Evolutionary conservation across 1,140 invertebrate species (phyloP).

Genomic region (Cotesia typhae): DNA sequence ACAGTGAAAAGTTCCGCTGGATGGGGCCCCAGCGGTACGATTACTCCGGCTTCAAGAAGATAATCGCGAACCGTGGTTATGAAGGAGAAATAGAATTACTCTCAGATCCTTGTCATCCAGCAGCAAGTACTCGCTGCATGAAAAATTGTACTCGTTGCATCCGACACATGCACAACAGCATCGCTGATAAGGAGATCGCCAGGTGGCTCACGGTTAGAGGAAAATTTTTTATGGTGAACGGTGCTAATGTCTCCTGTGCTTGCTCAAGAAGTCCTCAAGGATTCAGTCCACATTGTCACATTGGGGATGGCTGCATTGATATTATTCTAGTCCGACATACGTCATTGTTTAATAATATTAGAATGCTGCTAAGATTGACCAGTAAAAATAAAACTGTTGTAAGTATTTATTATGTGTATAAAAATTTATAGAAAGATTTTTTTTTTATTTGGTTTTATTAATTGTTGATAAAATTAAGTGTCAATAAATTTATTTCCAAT

Average conservation of each 20-base stretch:
- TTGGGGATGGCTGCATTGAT: slow-evolving; percentile 84
- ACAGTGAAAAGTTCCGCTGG: slow-evolving; percentile 86
- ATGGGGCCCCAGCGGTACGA: slow-evolving; percentile 90
- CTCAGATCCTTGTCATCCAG: slow-evolving; percentile 63
- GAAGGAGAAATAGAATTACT: slow-evolving; percentile 74
- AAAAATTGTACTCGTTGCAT: slow-evolving; percentile 63
- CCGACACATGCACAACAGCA: slow-evolving; percentile 48
- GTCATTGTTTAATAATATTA: slow-evolving; percentile 77
- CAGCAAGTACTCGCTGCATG: slow-evolving; percentile 60
- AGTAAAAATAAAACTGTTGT: slow-evolving; percentile 71
- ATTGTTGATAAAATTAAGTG: slow-evolving; percentile 12
- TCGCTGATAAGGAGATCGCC: slow-evolving; percentile 40
- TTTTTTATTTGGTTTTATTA: slow-evolving; percentile 16
- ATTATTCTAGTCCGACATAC: slow-evolving; percentile 81
- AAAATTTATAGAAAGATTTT: too few species aligned
- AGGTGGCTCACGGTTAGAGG: slow-evolving; percentile 74
- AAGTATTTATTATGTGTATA: slow-evolving; percentile 37
- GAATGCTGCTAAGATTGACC: slow-evolving; percentile 72
- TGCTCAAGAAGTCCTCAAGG: slow-evolving; percentile 79
- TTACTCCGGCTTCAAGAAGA: slow-evolving; percentile 81
- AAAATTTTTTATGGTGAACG: slow-evolving; percentile 81
- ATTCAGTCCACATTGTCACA: slow-evolving; percentile 80
- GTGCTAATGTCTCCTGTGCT: slow-evolving; percentile 82
- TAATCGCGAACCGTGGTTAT: slow-evolving; percentile 76
- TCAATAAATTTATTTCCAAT: too few species aligned